Base-by-base conservation (phyloP, 2,888 invertebrate species). In the Polietes domitor region DNA sequence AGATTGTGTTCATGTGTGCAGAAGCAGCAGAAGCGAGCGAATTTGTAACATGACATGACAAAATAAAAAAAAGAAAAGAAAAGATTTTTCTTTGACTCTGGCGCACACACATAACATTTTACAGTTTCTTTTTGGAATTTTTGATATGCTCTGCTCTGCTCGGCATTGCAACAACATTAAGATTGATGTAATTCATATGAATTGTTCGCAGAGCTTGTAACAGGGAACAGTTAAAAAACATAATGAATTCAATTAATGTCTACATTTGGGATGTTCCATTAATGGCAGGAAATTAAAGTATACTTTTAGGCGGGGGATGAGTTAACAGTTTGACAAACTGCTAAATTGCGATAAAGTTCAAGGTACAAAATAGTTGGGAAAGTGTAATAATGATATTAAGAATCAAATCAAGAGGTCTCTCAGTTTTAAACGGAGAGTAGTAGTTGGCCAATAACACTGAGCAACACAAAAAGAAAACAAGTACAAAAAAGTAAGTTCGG, bases 251-350 rank as follows among this genome's bases (percentile, higher is more conserved):
- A 68, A 68, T 43, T 21, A 68, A 43, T 24, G 68, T 24, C 41
- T 68, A 68, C 68, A 68, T 43, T 68, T 43, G 24, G 68, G 68
- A 21, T 68, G 68, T 41, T 12, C 15, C 37, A 43, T 43, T n/a
- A 68, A 24, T 2, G 41, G 24, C 12, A 68, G 15, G 43, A 43
- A 68, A 21, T 68, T 17, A 68, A 24, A 43, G 24, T 3, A 21
- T 1, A 37, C 9, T 37, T 37, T 9, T 37, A 37, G 37, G n/a
- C n/a, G n/a, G n/a, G n/a, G 32, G 37, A 37, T 37, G 37, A 3
- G n/a, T n/a, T n/a, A n/a, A n/a, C n/a, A n/a, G n/a, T n/a, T n/a
- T n/a, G n/a, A n/a, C n/a, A n/a, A n/a, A n/a, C n/a, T n/a, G n/a
- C n/a, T n/a, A n/a, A n/a, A n/a, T n/a, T 37, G 37, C 1, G 37